phyloP scores from a whole-genome alignment of 2,888 invertebrate genomes.

The Ellobium chinense region DNA sequence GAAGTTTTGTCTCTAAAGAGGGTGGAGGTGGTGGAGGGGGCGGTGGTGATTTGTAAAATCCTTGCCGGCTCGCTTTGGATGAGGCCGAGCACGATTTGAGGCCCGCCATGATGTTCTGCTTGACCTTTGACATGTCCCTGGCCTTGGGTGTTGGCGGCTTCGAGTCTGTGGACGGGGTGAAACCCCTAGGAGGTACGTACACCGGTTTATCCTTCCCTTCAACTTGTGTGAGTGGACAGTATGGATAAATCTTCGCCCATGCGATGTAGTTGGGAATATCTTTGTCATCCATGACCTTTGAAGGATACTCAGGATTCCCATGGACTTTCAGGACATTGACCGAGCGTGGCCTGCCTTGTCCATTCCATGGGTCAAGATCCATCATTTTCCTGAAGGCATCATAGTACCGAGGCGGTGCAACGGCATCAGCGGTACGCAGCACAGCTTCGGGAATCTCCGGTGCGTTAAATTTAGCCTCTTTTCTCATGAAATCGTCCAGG shows the following conservation, averaged over 20 bases:
- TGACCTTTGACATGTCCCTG: not conserved
- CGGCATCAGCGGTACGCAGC: not conserved
- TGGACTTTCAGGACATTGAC: not conserved
- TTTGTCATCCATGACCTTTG: constrained; percentile 6
- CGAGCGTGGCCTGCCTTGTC: not conserved
- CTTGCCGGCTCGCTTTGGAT: too few relatives aligned
- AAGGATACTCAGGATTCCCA: constrained; percentile 12
- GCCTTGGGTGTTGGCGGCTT: not conserved
- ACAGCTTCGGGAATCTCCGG: not conserved
- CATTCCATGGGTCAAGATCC: not conserved
- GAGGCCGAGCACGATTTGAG: not conserved
- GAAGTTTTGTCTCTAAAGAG: not conserved
- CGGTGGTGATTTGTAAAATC: not conserved
- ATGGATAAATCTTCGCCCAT: constrained; percentile 19
- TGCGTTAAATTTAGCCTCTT: not conserved
- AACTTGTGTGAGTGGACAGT: constrained; percentile 20
- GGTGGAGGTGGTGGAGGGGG: not conserved
- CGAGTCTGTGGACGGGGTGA: constrained; percentile 11
- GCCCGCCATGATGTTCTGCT: not conserved
- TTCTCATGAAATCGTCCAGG: not conserved
- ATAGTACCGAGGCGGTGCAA: not conserved
- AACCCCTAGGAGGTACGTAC: constrained; percentile 14
- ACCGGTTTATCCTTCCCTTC: constrained; percentile 13
- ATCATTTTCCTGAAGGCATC: constrained; percentile 2
- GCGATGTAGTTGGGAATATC: constrained; percentile 16